phyloP scores from a whole-genome alignment of 1,140 invertebrate genomes.

The Tachypleus tridentatus region DNA sequence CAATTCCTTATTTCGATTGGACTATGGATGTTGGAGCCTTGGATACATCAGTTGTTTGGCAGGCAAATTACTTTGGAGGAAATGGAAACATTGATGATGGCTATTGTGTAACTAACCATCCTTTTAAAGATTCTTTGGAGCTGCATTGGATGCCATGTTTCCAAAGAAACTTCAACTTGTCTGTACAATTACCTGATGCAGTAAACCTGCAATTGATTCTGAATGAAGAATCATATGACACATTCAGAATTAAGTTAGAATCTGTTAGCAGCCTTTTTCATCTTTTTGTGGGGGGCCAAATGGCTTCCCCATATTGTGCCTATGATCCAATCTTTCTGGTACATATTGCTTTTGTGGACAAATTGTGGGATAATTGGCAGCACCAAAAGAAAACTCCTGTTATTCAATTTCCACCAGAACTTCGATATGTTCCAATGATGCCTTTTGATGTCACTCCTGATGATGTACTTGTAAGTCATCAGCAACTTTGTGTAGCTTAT shows the following conservation, averaged over 20 bases:
- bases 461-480: conserved; percentile 10
- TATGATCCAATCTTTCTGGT: conserved; percentile 20
- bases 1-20: conserved; percentile 21
- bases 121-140: conserved; percentile 14
- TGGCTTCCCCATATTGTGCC: conserved; percentile 10
- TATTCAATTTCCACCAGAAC: conserved; percentile 7
- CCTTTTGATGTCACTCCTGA: conserved; percentile 13
- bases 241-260: conserved; percentile 11
- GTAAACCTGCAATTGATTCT: conserved; percentile 14
- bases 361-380: conserved; percentile 15
- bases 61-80: conserved; percentile 17
- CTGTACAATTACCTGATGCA: conserved; percentile 11
- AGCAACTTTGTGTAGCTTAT: conserved; percentile 16
- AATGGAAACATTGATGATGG: conserved; percentile 8
- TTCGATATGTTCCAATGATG: conserved; percentile 8
- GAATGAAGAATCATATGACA: conserved; percentile 6
- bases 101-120: conserved; percentile 13
- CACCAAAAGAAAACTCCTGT: conserved; percentile 5
- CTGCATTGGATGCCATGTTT: conserved; percentile 12
- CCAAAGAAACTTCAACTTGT: conserved; percentile 13
- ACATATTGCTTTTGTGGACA: conserved; percentile 18
- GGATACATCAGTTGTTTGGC: conserved; percentile 15
- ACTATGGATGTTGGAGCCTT: conserved; percentile 15
- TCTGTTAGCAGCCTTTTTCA: conserved; percentile 13
- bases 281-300: conserved; percentile 18